Evolutionary conservation across 2,888 invertebrate species (phyloP).

Genomic region (Crepidodera aurea): DNA sequence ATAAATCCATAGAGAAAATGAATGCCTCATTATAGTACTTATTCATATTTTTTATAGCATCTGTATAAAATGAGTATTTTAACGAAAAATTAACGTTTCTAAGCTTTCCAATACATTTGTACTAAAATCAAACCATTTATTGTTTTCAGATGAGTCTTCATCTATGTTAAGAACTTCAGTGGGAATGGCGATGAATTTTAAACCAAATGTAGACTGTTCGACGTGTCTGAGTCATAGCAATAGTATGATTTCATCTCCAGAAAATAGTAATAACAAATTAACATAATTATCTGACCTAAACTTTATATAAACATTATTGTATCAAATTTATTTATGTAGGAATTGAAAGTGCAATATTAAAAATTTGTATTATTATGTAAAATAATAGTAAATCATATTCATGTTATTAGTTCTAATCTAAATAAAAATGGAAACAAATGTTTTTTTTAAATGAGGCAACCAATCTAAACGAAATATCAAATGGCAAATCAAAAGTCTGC

Average conservation of each 20-base stretch:
- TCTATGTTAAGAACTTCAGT: conserved; percentile 45
- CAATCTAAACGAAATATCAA: too few relatives aligned
- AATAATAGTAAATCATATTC: conserved; percentile 30
- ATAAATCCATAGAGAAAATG: too few relatives aligned
- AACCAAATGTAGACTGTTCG: conserved; percentile 51
- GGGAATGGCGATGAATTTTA: conserved; percentile 48
- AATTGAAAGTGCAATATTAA: conserved; percentile 36
- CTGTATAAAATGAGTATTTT: too few relatives aligned
- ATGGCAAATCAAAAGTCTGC: too few relatives aligned
- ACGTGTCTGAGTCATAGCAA: conserved; percentile 47
- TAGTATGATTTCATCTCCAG: conserved; percentile 14
- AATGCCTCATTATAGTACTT: too few relatives aligned
- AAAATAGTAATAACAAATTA: conserved; percentile 27
- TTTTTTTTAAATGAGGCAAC: not conserved
- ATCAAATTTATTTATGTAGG: conserved; percentile 27
- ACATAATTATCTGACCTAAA: conserved; percentile 17
- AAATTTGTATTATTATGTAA: conserved; percentile 30
- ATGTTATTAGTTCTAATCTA: conserved; percentile 22
- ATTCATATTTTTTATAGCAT: too few relatives aligned
- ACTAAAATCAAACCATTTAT: too few relatives aligned
- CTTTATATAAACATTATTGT: conserved; percentile 1
- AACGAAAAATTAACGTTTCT: too few relatives aligned
- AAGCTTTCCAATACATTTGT: too few relatives aligned
- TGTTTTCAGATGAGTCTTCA: conserved; percentile 47
- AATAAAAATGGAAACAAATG: conserved; percentile 11